Percentiles rank a stretch among this genome's conserved stretches.
Conservation (phyloP, 2,113 vertebrate species). For the Ceyx margarethae region DNA sequence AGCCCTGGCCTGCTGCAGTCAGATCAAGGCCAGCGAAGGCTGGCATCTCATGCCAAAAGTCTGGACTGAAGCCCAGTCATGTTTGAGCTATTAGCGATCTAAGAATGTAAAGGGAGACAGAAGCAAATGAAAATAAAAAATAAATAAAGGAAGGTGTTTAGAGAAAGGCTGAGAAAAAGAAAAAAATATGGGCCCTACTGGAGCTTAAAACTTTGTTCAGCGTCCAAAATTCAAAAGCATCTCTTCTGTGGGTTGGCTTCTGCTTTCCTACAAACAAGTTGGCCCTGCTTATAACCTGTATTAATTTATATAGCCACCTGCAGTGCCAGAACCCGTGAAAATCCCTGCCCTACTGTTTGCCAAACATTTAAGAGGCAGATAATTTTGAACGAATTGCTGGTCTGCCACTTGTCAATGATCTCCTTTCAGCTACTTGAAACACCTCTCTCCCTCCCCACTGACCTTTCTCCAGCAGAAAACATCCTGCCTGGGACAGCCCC, state of each 20-base stretch:
- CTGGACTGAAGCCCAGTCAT: neutral
- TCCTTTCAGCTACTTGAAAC: neutral
- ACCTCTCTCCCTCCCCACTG: neutral
- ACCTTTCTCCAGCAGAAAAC: neutral
- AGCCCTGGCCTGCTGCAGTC: neutral
- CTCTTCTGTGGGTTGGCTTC: constrained; percentile 48
- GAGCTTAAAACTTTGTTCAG: constrained; percentile 40
- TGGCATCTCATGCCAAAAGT: constrained; percentile 1
- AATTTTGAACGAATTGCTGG: neutral
- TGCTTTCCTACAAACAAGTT: constrained; percentile 28
- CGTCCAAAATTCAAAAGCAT: constrained; percentile 43
- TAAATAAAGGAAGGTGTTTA: constrained; percentile 15
- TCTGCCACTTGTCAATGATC: neutral
- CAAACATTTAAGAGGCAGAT: neutral
- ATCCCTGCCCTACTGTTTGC: constrained; percentile 12
- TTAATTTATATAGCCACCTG: constrained; percentile 26
- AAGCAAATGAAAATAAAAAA: constrained; percentile 41
- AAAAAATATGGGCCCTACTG: neutral
- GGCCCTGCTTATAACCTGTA: constrained; percentile 25
- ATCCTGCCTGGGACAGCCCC: neutral
- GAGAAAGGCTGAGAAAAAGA: constrained; percentile 7
- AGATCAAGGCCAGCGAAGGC: neutral
- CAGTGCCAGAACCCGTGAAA: neutral
- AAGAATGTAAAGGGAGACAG: constrained; percentile 22
- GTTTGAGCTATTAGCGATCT: constrained; percentile 35